Base-by-base conservation (phyloP, 2,797 vertebrate species). In the Coregonus suidteri region DNA sequence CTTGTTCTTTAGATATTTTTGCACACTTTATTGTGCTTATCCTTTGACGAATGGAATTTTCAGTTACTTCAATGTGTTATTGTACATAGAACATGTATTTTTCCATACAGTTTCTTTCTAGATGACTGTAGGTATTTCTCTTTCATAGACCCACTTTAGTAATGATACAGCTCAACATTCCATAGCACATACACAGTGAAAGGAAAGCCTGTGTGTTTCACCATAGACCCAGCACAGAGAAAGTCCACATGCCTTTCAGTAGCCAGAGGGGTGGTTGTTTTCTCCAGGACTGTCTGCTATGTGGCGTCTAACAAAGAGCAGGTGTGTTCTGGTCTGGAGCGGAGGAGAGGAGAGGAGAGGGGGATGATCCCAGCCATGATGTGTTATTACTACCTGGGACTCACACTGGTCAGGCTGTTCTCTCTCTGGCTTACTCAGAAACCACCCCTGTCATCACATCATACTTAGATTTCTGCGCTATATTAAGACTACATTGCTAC, bases 281-380 rank as follows among this genome's bases (percentile, higher is more conserved):
- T 18, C 14, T 15, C 54, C 70, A 56, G 34, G 71, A 13, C 54
- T 15, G 7, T 67, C 1, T 78, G 83, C 67, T 56, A 9, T 74
- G 20, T 79, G 82, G 81, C 65, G 72, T 79, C 72, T 86, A 88
- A 89, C 77, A 87, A 76, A 78, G 76, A 85, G 74, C 86, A 90
- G 87, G 86, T 87, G 88, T 68, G 77, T 20, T 65, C 76, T 68
- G 72, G 72, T 47, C 16, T 18, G 5, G 4, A 14, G 34, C 18
- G 15, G 41, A 47, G 41, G 41, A 47, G 5, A 25, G 41, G 3
- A 5, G 51, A 25, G n/a, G 1, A 34, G 31, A 34, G 31, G 5
- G 59, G 20, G 59, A 6, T 0, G 6, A 62, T 62, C n/a, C n/a
- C 59, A 62, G 59, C n/a, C 59, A 13, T 11, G 59, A 62, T 25